These are phyloP conservation scores for Phenganax stokvisi DNA, from an alignment of 92 coral and sea anemone genomes.

Conservation along the genomic window DNA sequence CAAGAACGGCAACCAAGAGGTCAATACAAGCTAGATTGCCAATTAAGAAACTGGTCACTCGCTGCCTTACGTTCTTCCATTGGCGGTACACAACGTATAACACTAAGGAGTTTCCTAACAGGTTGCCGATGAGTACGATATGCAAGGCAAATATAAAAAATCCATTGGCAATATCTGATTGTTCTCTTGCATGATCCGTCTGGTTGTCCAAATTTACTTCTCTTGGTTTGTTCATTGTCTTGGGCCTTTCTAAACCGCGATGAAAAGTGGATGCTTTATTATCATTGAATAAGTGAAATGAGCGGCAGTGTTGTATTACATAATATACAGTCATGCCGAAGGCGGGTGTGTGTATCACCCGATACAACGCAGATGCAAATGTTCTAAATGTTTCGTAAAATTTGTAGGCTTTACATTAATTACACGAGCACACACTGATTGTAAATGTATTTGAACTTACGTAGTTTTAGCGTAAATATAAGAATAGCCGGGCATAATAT, in stretches of 20 bases:
- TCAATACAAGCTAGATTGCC: constrained; percentile 81
- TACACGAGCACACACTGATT: no score
- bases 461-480: no score
- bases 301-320: no score
- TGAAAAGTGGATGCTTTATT: background rate
- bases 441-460: no score
- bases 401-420: no score
- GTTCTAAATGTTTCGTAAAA: no score
- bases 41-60: constrained; percentile 69
- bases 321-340: no score
- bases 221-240: background rate
- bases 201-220: background rate
- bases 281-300: no score
- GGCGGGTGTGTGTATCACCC: no score
- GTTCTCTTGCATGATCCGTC: background rate
- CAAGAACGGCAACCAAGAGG: constrained; percentile 54
- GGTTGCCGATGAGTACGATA: constrained; percentile 49
- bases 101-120: constrained; percentile 59
- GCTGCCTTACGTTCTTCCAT: constrained; percentile 56
- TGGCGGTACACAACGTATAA: constrained; percentile 65
- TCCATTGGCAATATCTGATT: constrained; percentile 36
- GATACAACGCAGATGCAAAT: no score
- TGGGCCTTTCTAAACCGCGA: background rate
- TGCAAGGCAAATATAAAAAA: constrained; percentile 48
- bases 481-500: no score